These are phyloP conservation scores for Parauchenoglanis ngamensis DNA, from an alignment of 2,797 vertebrate genomes.

Conservation along the genomic window DNA sequence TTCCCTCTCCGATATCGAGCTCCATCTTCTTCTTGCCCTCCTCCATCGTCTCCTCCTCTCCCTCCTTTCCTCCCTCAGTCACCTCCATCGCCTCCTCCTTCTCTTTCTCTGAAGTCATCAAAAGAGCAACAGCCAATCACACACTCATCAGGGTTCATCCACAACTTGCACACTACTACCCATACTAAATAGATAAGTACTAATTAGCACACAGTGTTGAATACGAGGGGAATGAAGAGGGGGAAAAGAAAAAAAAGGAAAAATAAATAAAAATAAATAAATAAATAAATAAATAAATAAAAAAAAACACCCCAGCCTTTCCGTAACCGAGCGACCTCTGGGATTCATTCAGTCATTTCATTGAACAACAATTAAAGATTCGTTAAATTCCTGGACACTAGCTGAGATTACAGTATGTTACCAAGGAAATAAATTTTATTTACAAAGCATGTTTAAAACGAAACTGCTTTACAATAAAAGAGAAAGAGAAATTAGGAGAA, in stretches of 20 bases:
- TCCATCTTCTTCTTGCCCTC: conserved; percentile 88
- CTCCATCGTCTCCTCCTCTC: conserved; percentile 75
- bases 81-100: conserved; percentile 87
- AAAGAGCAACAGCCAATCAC: background rate
- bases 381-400: background rate
- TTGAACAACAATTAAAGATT: background rate
- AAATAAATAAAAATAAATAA: too few species aligned
- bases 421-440: too few species aligned
- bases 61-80: conserved; percentile 76
- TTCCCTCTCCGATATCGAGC: conserved; percentile 91
- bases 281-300: too few species aligned
- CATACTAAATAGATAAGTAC: background rate
- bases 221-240: too few species aligned
- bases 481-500: too few species aligned
- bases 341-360: background rate
- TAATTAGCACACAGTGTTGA: background rate
- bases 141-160: background rate
- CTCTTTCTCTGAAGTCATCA: conserved; percentile 74
- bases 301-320: too few species aligned
- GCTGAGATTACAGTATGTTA: background rate
- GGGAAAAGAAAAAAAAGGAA: too few species aligned
- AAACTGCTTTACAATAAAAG: too few species aligned
- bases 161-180: background rate
- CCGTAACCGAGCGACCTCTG: background rate
- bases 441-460: too few species aligned